A percentile compares a stretch with the other conserved stretches of the same genome.
These are phyloP conservation scores for Apodemia zela DNA, from an alignment of 2,888 invertebrate species.

Conservation along the genomic window DNA sequence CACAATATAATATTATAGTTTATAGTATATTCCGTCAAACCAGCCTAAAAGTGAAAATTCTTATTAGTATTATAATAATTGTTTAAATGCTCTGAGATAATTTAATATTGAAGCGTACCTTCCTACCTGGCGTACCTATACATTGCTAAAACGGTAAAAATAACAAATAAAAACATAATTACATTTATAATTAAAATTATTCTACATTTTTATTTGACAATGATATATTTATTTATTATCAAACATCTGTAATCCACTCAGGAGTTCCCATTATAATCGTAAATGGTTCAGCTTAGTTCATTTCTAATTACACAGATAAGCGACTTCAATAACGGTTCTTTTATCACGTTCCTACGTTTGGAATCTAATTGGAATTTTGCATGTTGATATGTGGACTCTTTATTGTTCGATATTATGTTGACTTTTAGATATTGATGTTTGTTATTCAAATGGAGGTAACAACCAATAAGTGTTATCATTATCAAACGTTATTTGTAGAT, in stretches of 20 bases:
- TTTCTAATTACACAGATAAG: constrained; percentile 79
- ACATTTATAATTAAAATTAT: constrained; percentile 17
- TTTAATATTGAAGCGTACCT: too few species aligned
- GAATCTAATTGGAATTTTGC: constrained; percentile 80
- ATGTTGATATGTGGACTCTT: constrained; percentile 76
- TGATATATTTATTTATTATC: constrained; percentile 45
- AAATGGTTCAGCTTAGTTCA: constrained; percentile 76
- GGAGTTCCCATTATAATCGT: constrained; percentile 70
- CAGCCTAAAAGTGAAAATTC: too few species aligned
- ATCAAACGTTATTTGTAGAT: constrained; percentile 38
- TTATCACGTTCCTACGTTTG: constrained; percentile 76
- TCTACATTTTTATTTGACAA: constrained; percentile 22
- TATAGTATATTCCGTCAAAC: too few species aligned
- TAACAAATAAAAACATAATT: not conserved
- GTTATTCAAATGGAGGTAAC: constrained; percentile 63
- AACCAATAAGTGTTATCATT: constrained; percentile 46
- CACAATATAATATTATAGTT: too few species aligned
- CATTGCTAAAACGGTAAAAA: too few species aligned
- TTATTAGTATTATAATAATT: too few species aligned
- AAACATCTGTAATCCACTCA: constrained; percentile 60
- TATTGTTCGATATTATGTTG: constrained; percentile 78
- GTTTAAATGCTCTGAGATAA: too few species aligned
- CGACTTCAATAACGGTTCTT: constrained; percentile 73
- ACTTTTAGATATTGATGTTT: constrained; percentile 71
- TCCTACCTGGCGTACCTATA: too few species aligned